These are phyloP conservation scores for Glossophaga mutica DNA, from an alignment of 2,797 vertebrate species.

Conservation along the genomic window DNA sequence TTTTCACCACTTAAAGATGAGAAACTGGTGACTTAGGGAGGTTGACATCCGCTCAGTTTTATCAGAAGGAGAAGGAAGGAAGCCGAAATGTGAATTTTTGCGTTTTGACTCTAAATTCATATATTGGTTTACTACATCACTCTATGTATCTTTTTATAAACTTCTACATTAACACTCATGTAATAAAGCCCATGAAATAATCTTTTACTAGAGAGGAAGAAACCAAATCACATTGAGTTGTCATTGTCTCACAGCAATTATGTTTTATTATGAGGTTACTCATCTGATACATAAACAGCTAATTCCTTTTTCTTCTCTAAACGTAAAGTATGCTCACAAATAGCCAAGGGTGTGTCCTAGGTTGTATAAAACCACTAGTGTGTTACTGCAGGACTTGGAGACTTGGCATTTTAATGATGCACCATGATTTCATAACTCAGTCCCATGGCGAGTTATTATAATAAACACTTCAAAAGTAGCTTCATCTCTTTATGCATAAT, in stretches of 20 bases:
- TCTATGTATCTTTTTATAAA: background rate
- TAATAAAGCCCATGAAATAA: background rate
- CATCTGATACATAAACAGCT: background rate
- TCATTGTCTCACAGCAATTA: background rate
- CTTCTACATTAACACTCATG: background rate
- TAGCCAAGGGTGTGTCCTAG: constrained; percentile 29
- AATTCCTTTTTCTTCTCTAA: constrained; percentile 11
- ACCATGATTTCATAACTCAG: constrained; percentile 52
- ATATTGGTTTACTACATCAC: background rate
- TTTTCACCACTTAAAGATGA: background rate
- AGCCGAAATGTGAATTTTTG: background rate
- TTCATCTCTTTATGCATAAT: constrained; percentile 60
- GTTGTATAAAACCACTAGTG: background rate
- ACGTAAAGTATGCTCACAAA: constrained; percentile 26
- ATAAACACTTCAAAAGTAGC: constrained; percentile 65
- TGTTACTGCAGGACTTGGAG: background rate
- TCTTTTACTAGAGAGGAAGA: background rate
- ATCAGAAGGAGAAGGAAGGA: background rate
- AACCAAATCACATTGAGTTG: constrained; percentile 6
- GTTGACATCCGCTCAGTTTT: background rate
- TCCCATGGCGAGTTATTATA: constrained; percentile 53
- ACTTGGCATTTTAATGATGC: constrained; percentile 56
- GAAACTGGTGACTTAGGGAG: background rate
- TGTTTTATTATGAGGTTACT: background rate
- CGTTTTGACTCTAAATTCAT: background rate